Evolutionary conservation across 2,113 vertebrate species (phyloP).

Genomic region (Chauna torquata): DNA sequence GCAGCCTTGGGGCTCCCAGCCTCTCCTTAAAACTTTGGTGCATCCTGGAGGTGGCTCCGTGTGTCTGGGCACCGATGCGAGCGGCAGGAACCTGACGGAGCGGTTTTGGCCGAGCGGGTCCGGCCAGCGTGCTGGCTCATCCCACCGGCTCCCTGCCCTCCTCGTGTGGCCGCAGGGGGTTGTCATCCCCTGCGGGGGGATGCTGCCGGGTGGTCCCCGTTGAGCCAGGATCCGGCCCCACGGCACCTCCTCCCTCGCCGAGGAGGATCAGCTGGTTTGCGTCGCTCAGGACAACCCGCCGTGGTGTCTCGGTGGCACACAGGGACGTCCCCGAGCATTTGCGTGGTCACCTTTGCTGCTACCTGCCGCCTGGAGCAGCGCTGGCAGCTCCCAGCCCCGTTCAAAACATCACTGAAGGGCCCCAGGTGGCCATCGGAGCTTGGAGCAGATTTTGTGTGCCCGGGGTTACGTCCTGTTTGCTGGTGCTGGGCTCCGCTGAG

Average conservation of each 20-base stretch:
- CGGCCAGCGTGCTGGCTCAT: accelerated
- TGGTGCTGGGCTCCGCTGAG: neutral
- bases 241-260: accelerated
- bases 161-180: neutral
- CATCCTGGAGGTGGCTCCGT: accelerated
- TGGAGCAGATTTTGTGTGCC: neutral
- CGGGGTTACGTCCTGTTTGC: neutral
- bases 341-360: accelerated
- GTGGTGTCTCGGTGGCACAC: neutral
- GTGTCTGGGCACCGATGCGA: accelerated
- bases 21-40: accelerated
- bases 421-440: neutral
- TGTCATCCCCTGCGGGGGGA: neutral
- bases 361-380: neutral
- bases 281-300: accelerated
- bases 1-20: accelerated
- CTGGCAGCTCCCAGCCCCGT: accelerated
- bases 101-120: neutral
- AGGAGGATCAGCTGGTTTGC: neutral
- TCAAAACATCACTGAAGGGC: neutral
- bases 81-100: neutral
- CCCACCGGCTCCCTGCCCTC: neutral
- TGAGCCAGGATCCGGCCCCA: neutral
- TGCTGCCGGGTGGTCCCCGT: neutral
- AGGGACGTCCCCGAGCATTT: neutral